Conservation (phyloP, 2,797 vertebrate genomes). For the Crotalus adamanteus region DNA sequence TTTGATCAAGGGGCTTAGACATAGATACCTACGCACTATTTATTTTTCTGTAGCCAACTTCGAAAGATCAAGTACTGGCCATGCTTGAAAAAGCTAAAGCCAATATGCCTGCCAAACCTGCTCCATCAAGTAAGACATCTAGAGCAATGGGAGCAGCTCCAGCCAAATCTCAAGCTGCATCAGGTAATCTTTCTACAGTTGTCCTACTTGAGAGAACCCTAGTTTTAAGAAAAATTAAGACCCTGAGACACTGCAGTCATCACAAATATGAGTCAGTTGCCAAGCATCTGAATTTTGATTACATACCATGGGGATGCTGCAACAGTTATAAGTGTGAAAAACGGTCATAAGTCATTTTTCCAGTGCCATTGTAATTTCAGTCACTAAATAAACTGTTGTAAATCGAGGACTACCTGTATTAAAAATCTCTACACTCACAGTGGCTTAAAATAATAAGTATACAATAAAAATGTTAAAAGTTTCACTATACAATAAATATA, state of each 20-base stretch:
- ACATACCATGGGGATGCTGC: not conserved
- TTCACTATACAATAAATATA: no score
- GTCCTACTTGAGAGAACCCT: not conserved
- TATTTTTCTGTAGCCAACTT: constrained; percentile 79
- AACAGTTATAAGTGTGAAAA: not conserved
- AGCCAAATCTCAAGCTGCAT: constrained; percentile 68
- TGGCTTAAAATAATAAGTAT: no score
- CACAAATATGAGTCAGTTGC: not conserved
- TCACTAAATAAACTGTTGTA: not conserved
- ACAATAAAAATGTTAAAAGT: no score
- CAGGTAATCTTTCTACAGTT: constrained; percentile 71
- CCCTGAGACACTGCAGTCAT: not conserved
- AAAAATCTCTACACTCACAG: no score
- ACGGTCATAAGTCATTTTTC: not conserved
- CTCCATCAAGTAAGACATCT: constrained; percentile 72
- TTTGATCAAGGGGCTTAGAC: not conserved
- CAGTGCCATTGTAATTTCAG: not conserved
- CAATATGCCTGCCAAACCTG: constrained; percentile 90
- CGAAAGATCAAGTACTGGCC: constrained; percentile 90
- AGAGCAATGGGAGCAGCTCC: constrained; percentile 73
- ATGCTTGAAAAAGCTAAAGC: constrained; percentile 94
- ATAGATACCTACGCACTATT: not conserved
- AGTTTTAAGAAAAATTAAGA: not conserved
- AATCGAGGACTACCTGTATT: no score
- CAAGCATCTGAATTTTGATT: not conserved